These are phyloP conservation scores for Aix galericulata DNA, from an alignment of 2,113 vertebrate genomes.

Conservation along the genomic window DNA sequence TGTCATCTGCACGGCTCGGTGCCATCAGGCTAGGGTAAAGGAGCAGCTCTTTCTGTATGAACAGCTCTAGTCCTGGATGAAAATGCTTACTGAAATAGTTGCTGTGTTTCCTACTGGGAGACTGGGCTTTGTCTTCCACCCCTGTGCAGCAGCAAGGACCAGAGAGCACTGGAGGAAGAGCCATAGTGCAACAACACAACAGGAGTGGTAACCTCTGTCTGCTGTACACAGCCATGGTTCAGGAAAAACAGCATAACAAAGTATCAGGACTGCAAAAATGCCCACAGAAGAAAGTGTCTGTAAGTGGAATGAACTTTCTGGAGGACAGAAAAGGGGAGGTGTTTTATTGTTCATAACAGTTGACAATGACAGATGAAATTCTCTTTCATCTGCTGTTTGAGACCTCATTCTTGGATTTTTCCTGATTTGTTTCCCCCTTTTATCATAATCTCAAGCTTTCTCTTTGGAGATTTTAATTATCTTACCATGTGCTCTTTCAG, in stretches of 20 bases:
- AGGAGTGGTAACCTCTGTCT: fast-evolving
- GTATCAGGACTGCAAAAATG: not conserved
- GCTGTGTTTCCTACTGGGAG: not conserved
- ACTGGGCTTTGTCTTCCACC: fast-evolving
- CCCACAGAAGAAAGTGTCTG: not conserved
- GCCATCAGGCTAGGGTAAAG: not conserved
- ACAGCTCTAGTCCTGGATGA: not conserved
- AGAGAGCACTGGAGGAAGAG: not conserved
- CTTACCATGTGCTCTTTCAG: not conserved
- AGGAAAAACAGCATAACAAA: not conserved
- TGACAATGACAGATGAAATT: not conserved
- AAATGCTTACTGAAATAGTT: not conserved
- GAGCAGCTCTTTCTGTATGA: not conserved
- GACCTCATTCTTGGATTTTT: conserved; percentile 23
- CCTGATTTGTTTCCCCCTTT: not conserved
- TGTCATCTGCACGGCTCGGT: not conserved
- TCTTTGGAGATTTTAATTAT: conserved; percentile 35
- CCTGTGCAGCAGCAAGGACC: not conserved
- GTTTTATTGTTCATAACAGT: not conserved
- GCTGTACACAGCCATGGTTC: not conserved
- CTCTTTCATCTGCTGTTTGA: conserved; percentile 14
- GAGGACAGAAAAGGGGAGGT: not conserved
- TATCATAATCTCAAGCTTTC: not conserved
- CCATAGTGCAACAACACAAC: fast-evolving
- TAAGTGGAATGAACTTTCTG: not conserved